Evolutionary conservation across 2,888 invertebrate species (phyloP), one percentile per base, ranked within the genome.

Genomic region (Polia nebulosa): DNA sequence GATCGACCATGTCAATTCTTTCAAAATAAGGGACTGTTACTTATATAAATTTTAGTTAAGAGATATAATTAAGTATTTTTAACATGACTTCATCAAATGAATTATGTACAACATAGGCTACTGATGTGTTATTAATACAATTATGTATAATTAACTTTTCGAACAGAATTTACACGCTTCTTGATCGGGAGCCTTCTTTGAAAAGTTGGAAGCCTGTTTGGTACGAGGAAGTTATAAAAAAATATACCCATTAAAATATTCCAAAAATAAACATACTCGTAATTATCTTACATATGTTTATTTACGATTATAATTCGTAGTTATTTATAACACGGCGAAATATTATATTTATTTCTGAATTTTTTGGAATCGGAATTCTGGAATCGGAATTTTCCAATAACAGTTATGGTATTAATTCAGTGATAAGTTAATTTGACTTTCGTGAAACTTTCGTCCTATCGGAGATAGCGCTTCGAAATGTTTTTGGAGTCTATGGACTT

Each of bases 71-170:
- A 32, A 7, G 13, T 36, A n/a, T 11, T 27, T 68, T 39, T 39
- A 9, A 8, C 9, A 25, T 20, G 20, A 41, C 0, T 13, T 27
- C 13, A 45, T 55, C 3, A 45, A 64, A 61, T 45, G 52, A 13
- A 51, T 52, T 52, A 45, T 13, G 39, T 61, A 36, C 34, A 17
- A 17, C 25, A 25, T 13, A 25, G 13, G 13, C 13, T 51, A 47
- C 15, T 49, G 22, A 71, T 32, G 41, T 45, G 32, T 51, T 56
- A 76, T 22, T 47, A 56, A 51, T 45, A 11, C 34, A 75, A 52
- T 53, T 34, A 45, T 15, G n/a, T 41, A 6, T 34, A 15, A 61
- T 61, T 62, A 25, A 25, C 25, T 41, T 57, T 36, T 34, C 17
- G 15, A 62, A 57, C 20, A 25, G 6, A 55, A 58, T 49, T 34